A percentile compares a stretch with the other conserved stretches of the same genome.
phyloP scores from a whole-genome alignment of 1,140 invertebrate species.

The Euwallacea similis region DNA sequence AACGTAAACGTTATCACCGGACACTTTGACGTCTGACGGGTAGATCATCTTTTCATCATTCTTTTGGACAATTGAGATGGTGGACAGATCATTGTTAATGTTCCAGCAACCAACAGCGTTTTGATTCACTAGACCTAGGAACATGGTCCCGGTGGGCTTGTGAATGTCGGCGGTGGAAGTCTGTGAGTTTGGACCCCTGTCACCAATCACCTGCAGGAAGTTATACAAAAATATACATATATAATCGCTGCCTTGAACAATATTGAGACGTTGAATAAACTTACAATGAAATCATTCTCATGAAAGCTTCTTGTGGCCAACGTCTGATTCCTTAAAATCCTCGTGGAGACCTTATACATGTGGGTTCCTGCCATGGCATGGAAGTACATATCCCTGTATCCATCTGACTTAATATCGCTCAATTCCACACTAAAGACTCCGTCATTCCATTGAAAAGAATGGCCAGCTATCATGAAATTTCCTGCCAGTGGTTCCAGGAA shows the following conservation, averaged over 20 bases:
- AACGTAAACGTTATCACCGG: conserved; percentile 61
- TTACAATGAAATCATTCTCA: conserved; percentile 56
- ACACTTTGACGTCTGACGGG: conserved; percentile 58
- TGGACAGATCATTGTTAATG: conserved; percentile 59
- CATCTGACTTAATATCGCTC: conserved; percentile 58
- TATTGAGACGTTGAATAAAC: not conserved
- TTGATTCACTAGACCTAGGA: conserved; percentile 65
- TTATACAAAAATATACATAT: too few species aligned
- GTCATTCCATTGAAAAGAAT: conserved; percentile 70
- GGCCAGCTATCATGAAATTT: conserved; percentile 66
- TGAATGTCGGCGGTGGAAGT: conserved; percentile 65
- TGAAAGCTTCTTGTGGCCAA: conserved; percentile 63
- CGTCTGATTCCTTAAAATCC: conserved; percentile 63
- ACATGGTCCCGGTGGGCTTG: conserved; percentile 58
- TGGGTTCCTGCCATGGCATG: conserved; percentile 68
- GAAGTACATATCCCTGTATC: conserved; percentile 66
- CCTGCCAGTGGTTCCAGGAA: conserved; percentile 69
- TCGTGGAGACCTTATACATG: conserved; percentile 68
- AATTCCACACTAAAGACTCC: conserved; percentile 71
- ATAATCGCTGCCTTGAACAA: too few species aligned
- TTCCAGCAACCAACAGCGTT: conserved; percentile 75
- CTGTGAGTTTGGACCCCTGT: conserved; percentile 62
- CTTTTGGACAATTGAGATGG: conserved; percentile 62
- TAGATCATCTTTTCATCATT: conserved; percentile 67
- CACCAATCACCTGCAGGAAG: conserved; percentile 59